Conservation (phyloP, 1,140 invertebrate genomes). For the Zaprionus inermis region DNA sequence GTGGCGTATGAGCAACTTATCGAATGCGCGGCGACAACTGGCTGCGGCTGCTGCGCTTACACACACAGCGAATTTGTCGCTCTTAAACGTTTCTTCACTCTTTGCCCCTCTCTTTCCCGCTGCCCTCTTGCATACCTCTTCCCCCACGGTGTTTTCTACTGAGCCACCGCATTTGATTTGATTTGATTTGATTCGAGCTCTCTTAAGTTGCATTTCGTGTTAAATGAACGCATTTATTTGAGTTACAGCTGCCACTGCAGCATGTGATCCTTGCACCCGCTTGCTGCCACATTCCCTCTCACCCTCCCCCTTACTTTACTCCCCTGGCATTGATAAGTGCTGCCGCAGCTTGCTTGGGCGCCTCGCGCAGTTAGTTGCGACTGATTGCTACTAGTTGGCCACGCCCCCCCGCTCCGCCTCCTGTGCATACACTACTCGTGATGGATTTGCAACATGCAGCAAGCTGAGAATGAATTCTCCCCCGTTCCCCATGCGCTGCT, state of each 20-base stretch:
- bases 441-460: conserved; percentile 13
- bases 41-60: conserved; percentile 23
- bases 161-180: conserved; percentile 62
- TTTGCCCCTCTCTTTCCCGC: neutral
- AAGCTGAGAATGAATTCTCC: neutral
- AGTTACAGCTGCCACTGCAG: conserved; percentile 9
- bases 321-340: conserved; percentile 72
- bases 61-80: conserved; percentile 72
- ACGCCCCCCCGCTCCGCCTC: neutral
- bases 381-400: conserved; percentile 33
- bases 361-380: conserved; percentile 32
- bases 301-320: neutral
- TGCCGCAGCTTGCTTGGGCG: conserved; percentile 39
- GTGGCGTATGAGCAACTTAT: conserved; percentile 77
- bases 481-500: neutral
- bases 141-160: neutral
- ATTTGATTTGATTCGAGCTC: conserved; percentile 59
- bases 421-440: neutral
- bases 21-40: conserved; percentile 40
- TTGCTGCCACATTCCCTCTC: neutral
- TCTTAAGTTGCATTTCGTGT: conserved; percentile 70
- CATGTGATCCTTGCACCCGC: neutral
- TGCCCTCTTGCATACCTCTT: neutral
- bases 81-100: conserved; percentile 55
- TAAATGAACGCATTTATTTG: conserved; percentile 81